phyloP scores from a whole-genome alignment of 2,113 vertebrate species.

The Ceratotherium simum region DNA sequence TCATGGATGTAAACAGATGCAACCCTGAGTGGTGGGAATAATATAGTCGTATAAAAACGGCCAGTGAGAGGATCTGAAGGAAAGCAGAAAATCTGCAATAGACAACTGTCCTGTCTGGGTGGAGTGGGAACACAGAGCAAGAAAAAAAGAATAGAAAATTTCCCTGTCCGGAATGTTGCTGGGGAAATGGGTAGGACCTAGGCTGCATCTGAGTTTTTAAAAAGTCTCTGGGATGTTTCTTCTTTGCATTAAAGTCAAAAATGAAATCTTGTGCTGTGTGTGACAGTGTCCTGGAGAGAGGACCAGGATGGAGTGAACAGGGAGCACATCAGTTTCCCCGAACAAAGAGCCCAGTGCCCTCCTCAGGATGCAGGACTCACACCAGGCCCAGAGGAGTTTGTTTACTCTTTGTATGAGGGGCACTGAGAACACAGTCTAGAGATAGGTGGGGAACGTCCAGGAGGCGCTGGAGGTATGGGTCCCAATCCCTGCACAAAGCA shows the following conservation, averaged over 20 bases:
- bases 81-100: background rate
- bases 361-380: background rate
- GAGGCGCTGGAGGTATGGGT: background rate
- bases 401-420: background rate
- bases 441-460: background rate
- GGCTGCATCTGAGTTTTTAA: background rate
- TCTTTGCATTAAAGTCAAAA: constrained; percentile 31
- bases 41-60: background rate
- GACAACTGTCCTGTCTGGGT: background rate
- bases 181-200: background rate
- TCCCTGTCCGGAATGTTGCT: background rate
- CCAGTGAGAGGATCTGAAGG: background rate
- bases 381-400: too few relatives aligned
- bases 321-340: background rate
- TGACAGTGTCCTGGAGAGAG: background rate
- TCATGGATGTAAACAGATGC: background rate
- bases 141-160: background rate
- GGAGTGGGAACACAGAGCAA: background rate
- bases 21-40: background rate
- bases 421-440: background rate
- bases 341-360: background rate
- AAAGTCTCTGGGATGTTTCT: background rate
- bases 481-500: background rate
- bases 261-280: background rate
- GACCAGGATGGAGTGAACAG: too few relatives aligned